Percentiles rank a stretch among this genome's conserved stretches.
These are phyloP conservation scores for Pseudopodoces humilis DNA, from an alignment of 2,113 vertebrate species.

Conservation along the genomic window DNA sequence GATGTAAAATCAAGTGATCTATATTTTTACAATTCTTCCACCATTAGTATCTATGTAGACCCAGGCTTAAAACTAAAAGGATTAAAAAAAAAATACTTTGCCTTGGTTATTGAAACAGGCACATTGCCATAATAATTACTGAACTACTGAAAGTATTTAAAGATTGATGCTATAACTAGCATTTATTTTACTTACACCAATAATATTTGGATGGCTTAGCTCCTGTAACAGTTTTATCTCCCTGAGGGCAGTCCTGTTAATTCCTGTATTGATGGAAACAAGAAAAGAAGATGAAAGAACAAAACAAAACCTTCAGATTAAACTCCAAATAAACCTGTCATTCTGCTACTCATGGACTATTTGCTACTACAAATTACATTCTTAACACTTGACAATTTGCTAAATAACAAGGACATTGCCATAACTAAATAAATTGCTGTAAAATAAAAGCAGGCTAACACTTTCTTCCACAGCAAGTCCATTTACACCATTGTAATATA, in stretches of 20 bases:
- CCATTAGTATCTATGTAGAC: not conserved
- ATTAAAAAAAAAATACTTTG: not conserved
- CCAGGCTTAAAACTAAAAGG: not conserved
- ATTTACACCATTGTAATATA: not conserved
- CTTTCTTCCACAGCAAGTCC: not conserved
- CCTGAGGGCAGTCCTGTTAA: conserved; percentile 95
- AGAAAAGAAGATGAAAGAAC: not conserved
- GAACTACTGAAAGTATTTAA: not conserved
- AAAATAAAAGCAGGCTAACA: not conserved
- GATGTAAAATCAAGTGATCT: not conserved
- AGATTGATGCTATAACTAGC: not conserved
- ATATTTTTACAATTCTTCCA: not conserved
- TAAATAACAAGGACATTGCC: not conserved
- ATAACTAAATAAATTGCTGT: not conserved
- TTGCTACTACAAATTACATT: not conserved
- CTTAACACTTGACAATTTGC: not conserved
- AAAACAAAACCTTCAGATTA: not conserved
- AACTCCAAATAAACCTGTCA: not conserved
- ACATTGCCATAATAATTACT: not conserved
- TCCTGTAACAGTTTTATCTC: conserved; percentile 98
- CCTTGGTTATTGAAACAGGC: not conserved
- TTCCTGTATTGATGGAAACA: conserved; percentile 75
- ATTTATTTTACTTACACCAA: conserved; percentile 85
- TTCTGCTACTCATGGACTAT: not conserved
- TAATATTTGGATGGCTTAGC: conserved; percentile 95